Conservation (phyloP, 2,888 invertebrate genomes). For the Sinodicranocentrus sp. region DNA sequence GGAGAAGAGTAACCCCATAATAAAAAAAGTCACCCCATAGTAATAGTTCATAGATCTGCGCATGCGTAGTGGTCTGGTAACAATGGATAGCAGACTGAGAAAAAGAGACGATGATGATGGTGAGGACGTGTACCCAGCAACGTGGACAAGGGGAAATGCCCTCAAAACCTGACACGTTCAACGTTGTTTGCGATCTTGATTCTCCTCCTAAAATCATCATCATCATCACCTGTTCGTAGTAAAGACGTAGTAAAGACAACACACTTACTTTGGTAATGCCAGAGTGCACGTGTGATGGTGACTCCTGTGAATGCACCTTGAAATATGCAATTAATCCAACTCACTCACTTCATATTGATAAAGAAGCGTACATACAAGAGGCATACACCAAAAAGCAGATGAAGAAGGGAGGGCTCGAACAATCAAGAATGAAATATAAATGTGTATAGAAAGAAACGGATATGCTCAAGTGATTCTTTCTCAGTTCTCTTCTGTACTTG, state of each 20-base stretch:
- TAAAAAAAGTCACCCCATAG: constrained; percentile 11
- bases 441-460: constrained; percentile 32
- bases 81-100: too few species aligned
- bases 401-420: constrained; percentile 8
- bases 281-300: constrained; percentile 65
- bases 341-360: constrained; percentile 6
- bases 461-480: constrained; percentile 38
- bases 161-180: constrained; percentile 53
- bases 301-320: constrained; percentile 67
- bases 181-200: constrained; percentile 59
- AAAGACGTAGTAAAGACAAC: constrained; percentile 67
- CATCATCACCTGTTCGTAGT: constrained; percentile 56
- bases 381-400: too few species aligned
- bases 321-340: constrained; percentile 63
- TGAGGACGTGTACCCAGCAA: constrained; percentile 61
- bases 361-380: background rate
- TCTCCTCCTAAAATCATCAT: constrained; percentile 44
- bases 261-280: constrained; percentile 63
- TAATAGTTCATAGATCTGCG: background rate
- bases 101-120: constrained; percentile 13
- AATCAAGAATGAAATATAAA: constrained; percentile 51
- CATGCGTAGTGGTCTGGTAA: too few species aligned
- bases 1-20: constrained; percentile 37
- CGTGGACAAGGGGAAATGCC: constrained; percentile 66
- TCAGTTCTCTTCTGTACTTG: background rate